phyloP scores from a whole-genome alignment of 2,888 invertebrate species.

The Drosophila yooni region DNA sequence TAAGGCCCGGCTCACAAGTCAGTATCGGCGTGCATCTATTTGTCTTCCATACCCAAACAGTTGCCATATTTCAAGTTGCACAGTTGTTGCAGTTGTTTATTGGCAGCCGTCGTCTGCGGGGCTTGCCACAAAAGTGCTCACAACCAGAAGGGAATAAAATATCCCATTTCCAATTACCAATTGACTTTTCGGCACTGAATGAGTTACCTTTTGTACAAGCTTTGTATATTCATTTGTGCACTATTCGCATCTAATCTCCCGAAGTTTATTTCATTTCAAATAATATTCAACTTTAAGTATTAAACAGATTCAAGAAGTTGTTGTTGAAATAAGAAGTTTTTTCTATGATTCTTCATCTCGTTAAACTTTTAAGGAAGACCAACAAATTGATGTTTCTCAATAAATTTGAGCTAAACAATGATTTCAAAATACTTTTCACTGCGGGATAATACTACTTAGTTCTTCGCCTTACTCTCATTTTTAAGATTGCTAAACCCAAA shows the following conservation, averaged over 20 bases:
- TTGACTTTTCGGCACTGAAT: not conserved
- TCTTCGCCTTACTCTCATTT: too few species aligned
- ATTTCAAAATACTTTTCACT: not conserved
- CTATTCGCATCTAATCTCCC: not conserved
- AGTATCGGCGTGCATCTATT: not conserved
- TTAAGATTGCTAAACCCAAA: too few species aligned
- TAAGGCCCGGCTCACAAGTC: not conserved
- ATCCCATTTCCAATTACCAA: not conserved
- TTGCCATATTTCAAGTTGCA: not conserved
- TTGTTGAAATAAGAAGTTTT: not conserved
- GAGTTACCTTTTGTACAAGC: not conserved
- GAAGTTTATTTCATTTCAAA: not conserved
- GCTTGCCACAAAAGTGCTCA: not conserved
- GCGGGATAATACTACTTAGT: not conserved
- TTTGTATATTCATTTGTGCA: not conserved
- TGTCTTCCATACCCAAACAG: not conserved
- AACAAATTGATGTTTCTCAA: not conserved
- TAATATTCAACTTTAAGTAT: not conserved
- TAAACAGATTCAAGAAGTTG: not conserved
- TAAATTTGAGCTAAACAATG: not conserved
- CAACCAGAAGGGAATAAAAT: not conserved
- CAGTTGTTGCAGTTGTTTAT: not conserved
- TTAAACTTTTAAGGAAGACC: not conserved
- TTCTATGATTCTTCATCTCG: not conserved
- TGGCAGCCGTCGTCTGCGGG: too few species aligned